Percentiles rank a stretch among this genome's conserved stretches.
Conservation (phyloP, 2,797 vertebrate species). For the Ibycter americanus region DNA sequence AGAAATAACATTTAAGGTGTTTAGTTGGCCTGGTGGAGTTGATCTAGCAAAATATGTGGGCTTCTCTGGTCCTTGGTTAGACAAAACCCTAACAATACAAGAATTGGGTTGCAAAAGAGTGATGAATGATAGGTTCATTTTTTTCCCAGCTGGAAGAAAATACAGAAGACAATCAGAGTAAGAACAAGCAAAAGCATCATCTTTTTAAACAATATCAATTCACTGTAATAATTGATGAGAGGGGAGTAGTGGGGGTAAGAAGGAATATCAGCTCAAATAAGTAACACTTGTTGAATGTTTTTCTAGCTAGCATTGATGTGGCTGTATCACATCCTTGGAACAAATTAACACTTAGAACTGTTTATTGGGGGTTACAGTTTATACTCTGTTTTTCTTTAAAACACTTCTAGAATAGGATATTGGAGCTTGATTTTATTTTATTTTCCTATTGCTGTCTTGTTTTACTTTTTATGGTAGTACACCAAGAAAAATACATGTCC, state of each 20-base stretch:
- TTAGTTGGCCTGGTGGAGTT: not conserved
- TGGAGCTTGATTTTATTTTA: not conserved
- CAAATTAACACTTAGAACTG: not conserved
- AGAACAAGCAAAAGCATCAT: not conserved
- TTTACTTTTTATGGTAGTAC: not conserved
- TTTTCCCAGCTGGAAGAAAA: not conserved
- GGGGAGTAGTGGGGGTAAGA: not conserved
- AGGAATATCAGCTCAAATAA: not conserved
- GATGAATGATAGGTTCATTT: not conserved
- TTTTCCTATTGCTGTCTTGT: not conserved
- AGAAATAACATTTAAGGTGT: not conserved
- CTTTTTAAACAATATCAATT: not conserved
- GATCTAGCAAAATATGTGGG: not conserved
- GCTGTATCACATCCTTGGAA: not conserved
- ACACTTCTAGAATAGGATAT: not conserved
- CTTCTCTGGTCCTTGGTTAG: not conserved
- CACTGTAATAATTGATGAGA: not conserved
- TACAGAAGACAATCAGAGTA: not conserved
- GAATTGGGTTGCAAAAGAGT: not conserved
- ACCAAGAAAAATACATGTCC: not conserved
- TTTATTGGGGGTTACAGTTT: not conserved
- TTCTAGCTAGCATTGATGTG: not conserved
- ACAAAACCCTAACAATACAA: not conserved
- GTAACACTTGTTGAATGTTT: not conserved
- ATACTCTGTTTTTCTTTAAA: not conserved